Base-by-base conservation (phyloP, 2,797 vertebrate genomes). In the Sphaeramia orbicularis region DNA sequence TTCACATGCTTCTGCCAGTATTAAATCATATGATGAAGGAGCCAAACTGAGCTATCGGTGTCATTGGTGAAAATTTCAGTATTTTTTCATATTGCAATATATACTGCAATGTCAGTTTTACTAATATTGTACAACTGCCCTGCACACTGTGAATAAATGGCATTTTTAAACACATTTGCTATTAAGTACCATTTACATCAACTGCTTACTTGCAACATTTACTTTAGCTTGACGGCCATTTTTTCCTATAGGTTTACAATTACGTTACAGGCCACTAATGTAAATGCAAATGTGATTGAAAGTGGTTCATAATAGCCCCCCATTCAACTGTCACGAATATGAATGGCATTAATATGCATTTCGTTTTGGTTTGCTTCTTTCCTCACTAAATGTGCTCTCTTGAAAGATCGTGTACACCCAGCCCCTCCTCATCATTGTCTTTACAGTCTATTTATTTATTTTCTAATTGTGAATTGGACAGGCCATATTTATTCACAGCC, bases 221-320 rank as follows among this genome's bases (percentile, higher is more conserved):
- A 32, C 54, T 54, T 63, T 66, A 52, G n/a, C 40, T 21, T 36
- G 59, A 3, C 10, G 12, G 1, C 51, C 32, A 61, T 86, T 78
- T 63, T 45, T 62, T 60, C 21, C 30, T 64, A 14, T 52, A 55
- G 68, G 40, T 69, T 75, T 10, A 51, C 51, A 65, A 66, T 61
- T 43, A 56, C 57, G 66, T 76, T 70, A 72, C n/a, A 68, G 74
- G 16, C 37, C 43, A 41, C 63, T 90, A 81, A 91, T 92, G 85
- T 83, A 80, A 85, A 90, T 89, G 84, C 80, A 88, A 93, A 92
- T 91, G 72, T 85, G 78, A 88, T 79, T 84, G 82, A 89, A 84
- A 75, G 62, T 45, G 76, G 18, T 77, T 78, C 74, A 76, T 91
- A 81, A 89, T 84, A 86, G 75, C 73, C 60, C 62, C 71, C 80